These are phyloP conservation scores for Euphydryas editha DNA, from an alignment of 2,888 invertebrate species.

Conservation along the genomic window DNA sequence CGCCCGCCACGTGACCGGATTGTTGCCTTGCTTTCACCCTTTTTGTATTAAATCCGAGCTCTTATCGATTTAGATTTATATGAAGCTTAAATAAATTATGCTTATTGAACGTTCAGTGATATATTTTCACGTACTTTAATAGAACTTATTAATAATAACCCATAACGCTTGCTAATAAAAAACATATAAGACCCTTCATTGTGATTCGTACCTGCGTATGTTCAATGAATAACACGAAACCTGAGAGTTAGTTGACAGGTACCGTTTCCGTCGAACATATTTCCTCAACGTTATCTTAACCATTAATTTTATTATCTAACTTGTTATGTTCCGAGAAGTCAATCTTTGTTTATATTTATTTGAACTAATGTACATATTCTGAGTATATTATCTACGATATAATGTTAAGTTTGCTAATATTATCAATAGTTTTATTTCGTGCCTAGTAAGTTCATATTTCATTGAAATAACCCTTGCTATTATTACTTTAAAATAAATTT, in stretches of 20 bases:
- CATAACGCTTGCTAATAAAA: background rate
- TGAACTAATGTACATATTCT: slow-evolving; percentile 55
- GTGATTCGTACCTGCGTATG: background rate
- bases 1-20: slow-evolving; percentile 78
- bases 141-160: background rate
- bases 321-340: slow-evolving; percentile 37
- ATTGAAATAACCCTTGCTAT: background rate
- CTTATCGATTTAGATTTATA: slow-evolving; percentile 43
- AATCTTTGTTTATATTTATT: slow-evolving; percentile 48
- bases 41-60: slow-evolving; percentile 61
- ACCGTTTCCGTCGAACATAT: slow-evolving; percentile 59
- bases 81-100: slow-evolving; percentile 22
- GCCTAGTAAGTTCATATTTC: slow-evolving; percentile 11
- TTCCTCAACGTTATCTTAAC: slow-evolving; percentile 52
- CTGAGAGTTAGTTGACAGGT: slow-evolving; percentile 30
- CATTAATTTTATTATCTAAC: slow-evolving; percentile 37
- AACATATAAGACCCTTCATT: background rate
- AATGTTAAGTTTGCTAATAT: slow-evolving; percentile 20
- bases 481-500: too few species aligned
- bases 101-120: background rate
- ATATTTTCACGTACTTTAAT: background rate
- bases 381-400: slow-evolving; percentile 46
- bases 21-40: slow-evolving; percentile 68
- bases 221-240: background rate
- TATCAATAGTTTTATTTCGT: slow-evolving; percentile 16